A percentile compares a stretch with the other conserved stretches of the same genome.
phyloP scores from a whole-genome alignment of 2,888 invertebrate genomes.

The Temnothorax ravouxi region DNA sequence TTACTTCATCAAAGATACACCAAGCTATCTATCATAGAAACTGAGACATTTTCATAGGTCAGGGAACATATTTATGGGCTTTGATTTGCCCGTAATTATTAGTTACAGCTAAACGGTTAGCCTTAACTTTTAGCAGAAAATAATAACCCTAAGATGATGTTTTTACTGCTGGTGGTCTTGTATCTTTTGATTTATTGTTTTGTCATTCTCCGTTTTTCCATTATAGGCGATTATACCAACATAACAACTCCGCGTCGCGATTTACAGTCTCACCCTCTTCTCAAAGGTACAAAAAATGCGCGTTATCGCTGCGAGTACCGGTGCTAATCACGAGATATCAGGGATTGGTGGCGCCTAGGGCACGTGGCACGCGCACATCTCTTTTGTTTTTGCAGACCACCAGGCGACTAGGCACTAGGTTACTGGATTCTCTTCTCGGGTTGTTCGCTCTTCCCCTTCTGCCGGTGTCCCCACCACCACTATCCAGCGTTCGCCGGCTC shows the following conservation, averaged over 20 bases:
- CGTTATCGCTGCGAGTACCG: slow-evolving; percentile 52
- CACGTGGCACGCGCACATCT: slow-evolving; percentile 82
- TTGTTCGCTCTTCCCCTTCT: slow-evolving; percentile 76
- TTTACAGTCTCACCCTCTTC: not conserved
- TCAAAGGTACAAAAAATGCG: not conserved
- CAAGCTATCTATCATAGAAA: not conserved
- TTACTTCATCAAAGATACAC: not conserved
- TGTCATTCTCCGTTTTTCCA: not conserved
- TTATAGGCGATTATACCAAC: not conserved
- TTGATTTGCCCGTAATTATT: slow-evolving; percentile 16
- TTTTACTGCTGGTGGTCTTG: not conserved
- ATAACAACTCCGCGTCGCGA: not conserved
- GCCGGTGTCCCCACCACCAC: slow-evolving; percentile 77
- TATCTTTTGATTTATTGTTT: not conserved
- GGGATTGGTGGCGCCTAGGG: slow-evolving; percentile 71
- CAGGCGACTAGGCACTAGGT: slow-evolving; percentile 84
- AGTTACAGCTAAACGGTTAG: slow-evolving; percentile 11
- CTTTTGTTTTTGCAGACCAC: slow-evolving; percentile 85
- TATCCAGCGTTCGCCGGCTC: slow-evolving; percentile 64
- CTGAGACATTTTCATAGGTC: slow-evolving; percentile 41
- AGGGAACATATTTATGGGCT: slow-evolving; percentile 1
- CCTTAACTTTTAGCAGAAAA: slow-evolving; percentile 42
- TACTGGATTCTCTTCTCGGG: slow-evolving; percentile 82
- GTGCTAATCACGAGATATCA: slow-evolving; percentile 73
- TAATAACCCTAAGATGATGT: not conserved